Conservation (phyloP, 2,113 vertebrate genomes). For the Dromiciops gliroides region DNA sequence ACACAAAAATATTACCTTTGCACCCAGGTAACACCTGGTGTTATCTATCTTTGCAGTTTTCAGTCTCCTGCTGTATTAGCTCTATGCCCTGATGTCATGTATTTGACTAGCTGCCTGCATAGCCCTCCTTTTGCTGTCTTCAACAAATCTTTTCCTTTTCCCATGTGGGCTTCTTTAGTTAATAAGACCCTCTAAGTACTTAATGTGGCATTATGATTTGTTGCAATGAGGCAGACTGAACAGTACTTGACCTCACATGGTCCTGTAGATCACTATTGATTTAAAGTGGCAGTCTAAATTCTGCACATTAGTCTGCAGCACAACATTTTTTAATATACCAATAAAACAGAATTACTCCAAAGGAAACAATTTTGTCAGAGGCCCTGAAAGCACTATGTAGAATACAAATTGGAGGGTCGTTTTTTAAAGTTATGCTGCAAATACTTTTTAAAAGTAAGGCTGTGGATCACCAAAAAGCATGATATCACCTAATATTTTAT, state of each 20-base stretch:
- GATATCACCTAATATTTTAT: background rate
- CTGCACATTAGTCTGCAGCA: slow-evolving; percentile 50
- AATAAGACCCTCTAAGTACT: slow-evolving; percentile 29
- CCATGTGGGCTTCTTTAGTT: slow-evolving; percentile 21
- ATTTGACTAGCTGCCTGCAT: slow-evolving; percentile 9
- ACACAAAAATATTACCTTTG: slow-evolving; percentile 28
- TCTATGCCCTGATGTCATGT: background rate
- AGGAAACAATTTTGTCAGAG: slow-evolving; percentile 52
- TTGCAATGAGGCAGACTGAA: slow-evolving; percentile 41
- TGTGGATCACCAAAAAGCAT: background rate
- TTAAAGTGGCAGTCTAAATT: slow-evolving; percentile 73
- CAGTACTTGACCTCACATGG: slow-evolving; percentile 42
- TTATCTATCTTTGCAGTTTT: slow-evolving; percentile 33
- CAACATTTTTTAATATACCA: slow-evolving; percentile 64
- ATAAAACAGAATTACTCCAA: slow-evolving; percentile 67
- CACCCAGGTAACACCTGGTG: background rate
- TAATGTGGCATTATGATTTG: slow-evolving; percentile 58
- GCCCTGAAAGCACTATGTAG: slow-evolving; percentile 50
- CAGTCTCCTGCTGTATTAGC: background rate
- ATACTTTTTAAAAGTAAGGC: slow-evolving; percentile 12
- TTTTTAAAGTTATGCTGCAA: slow-evolving; percentile 23
- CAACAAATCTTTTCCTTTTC: slow-evolving; percentile 55
- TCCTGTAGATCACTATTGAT: slow-evolving; percentile 54
- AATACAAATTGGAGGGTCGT: background rate
- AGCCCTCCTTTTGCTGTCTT: slow-evolving; percentile 31